Base-by-base conservation (phyloP, 92 coral and sea anemone genomes). In the Phymanthus crucifer region DNA sequence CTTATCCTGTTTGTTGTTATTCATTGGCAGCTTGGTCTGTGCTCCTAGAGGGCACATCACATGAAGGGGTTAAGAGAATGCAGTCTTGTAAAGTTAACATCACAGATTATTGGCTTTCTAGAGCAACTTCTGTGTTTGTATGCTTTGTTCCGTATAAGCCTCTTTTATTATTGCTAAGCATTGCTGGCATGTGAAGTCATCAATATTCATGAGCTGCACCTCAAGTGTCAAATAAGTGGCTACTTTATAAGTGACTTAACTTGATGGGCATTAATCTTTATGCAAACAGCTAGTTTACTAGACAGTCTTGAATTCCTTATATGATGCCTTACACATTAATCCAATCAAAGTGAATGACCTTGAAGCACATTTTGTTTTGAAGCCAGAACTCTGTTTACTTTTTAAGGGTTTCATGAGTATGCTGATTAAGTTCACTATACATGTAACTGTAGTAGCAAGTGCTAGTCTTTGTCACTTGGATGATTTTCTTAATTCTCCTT, bases 1-100 rank as follows among this genome's bases (percentile, higher is more conserved):
- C 77, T 89, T 85, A 81, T 89, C 92, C 40, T 77, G 80, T 73
- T 72, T 71, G 47, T 69, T 34, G 35, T 24, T 81, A 81, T 73
- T 81, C 85, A 81, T 81, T 81, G 78, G 85, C 84, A 73, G 29
- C 37, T 47, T 5, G 1, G 40, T 19, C 34, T 57, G 33, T 78
- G 75, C 68, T 69, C 61, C 18, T 27, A 29, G 26, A 6, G 64
- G 32, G 70, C 58, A 32, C 48, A 35, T 26, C 70, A 76, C 66
- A 61, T 34, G 10, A n/a, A n/a, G n/a, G 16, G 9, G 14, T 3
- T 61, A 24, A 61, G 33, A 61, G 68, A 6, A 61, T 24, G 23
- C 36, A 61, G 29, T 61, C 68, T 61, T 61, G 34, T 61, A 3
- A 18, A 61, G 35, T 24, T 27, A 8, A n/a, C 64, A 54, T 54